Percentiles rank a stretch among this genome's conserved stretches.
These are phyloP conservation scores for Drosophila bocki DNA, from an alignment of 1,140 invertebrate genomes.

Conservation along the genomic window DNA sequence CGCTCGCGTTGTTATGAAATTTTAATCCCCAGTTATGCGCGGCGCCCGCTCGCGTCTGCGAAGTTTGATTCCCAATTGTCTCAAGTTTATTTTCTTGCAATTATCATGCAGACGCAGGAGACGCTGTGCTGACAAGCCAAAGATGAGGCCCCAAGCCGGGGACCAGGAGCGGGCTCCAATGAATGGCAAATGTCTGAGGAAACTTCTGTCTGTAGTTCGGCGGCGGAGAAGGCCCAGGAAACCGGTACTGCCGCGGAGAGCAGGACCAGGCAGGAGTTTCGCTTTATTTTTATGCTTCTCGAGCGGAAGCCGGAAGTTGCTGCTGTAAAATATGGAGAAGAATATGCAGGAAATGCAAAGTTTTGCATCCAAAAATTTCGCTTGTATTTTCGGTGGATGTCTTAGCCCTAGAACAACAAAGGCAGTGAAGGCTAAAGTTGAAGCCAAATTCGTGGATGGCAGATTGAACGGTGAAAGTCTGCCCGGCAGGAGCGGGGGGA, in stretches of 20 bases:
- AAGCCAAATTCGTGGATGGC: slow-evolving; percentile 16
- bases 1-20: slow-evolving; percentile 49
- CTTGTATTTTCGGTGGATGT: slow-evolving; percentile 30
- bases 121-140: slow-evolving; percentile 37
- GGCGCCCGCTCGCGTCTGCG: slow-evolving; percentile 44
- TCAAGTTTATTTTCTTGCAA: slow-evolving; percentile 69
- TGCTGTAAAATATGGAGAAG: slow-evolving; percentile 75
- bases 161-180: slow-evolving; percentile 27
- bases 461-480: slow-evolving; percentile 33
- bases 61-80: slow-evolving; percentile 76
- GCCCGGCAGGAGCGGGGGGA: slow-evolving; percentile 11
- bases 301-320: slow-evolving; percentile 76
- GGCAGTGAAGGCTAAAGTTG: slow-evolving; percentile 29
- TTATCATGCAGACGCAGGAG: slow-evolving; percentile 50
- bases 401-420: slow-evolving; percentile 30
- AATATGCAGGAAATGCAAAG: slow-evolving; percentile 79
- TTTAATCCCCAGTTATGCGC: slow-evolving; percentile 52
- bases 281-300: slow-evolving; percentile 66
- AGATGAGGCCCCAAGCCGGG: background rate
- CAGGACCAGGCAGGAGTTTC: slow-evolving; percentile 38
- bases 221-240: slow-evolving; percentile 19
- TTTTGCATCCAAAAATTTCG: slow-evolving; percentile 59
- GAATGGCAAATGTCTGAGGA: slow-evolving; percentile 59
- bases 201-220: slow-evolving; percentile 40
- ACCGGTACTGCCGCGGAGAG: slow-evolving; percentile 14